A percentile compares a stretch with the other conserved stretches of the same genome.
phyloP scores from a whole-genome alignment of 1,140 invertebrate genomes.

The Orchesella cincta region DNA sequence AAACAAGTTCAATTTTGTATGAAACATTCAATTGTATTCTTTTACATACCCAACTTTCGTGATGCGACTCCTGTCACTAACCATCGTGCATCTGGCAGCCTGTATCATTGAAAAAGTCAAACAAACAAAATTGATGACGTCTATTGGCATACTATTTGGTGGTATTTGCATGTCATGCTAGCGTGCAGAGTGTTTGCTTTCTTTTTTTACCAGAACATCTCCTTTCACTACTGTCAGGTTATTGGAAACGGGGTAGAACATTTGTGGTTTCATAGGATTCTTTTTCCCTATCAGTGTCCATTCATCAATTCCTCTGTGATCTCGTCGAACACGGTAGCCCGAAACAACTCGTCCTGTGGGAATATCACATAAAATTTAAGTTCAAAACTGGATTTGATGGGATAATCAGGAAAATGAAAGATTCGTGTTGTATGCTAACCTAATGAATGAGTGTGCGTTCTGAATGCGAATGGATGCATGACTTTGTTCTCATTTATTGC shows the following conservation, averaged over 20 bases:
- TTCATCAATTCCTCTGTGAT: conserved; percentile 62
- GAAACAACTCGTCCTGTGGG: conserved; percentile 79
- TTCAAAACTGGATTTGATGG: background rate
- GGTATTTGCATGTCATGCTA: no score
- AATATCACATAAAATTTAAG: conserved; percentile 50
- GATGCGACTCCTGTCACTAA: conserved; percentile 65
- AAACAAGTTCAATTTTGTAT: no score
- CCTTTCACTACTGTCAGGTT: conserved; percentile 64
- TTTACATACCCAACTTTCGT: conserved; percentile 77
- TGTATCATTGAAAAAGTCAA: conserved; percentile 52
- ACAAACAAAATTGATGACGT: conserved; percentile 14
- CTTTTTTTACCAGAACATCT: conserved; percentile 75
- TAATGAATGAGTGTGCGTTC: conserved; percentile 88
- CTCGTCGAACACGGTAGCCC: conserved; percentile 75
- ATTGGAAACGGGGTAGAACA: conserved; percentile 88
- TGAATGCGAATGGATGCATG: conserved; percentile 91
- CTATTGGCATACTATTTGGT: conserved; percentile 31
- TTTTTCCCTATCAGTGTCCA: conserved; percentile 88
- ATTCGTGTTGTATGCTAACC: no score
- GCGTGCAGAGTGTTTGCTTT: no score
- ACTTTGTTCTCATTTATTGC: conserved; percentile 75
- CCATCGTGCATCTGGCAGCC: conserved; percentile 90
- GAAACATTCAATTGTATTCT: no score
- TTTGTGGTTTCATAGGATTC: conserved; percentile 88
- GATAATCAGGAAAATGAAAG: conserved; percentile 15